Evolutionary conservation across 2,113 vertebrate species (phyloP).

Genomic region (Thamnophis sirtalis): DNA sequence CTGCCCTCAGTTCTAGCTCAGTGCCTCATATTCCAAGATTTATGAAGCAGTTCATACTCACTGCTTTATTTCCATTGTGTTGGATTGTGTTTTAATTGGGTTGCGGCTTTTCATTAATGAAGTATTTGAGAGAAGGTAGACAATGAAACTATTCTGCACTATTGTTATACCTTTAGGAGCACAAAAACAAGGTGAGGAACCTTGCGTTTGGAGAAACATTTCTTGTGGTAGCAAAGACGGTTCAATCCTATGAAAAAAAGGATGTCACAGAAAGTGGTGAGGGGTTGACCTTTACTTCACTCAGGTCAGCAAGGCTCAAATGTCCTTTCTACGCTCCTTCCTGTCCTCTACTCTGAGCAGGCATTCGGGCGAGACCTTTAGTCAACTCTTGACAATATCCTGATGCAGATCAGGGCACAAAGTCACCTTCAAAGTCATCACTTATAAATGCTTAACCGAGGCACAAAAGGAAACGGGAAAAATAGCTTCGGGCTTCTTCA

Average conservation of each 20-base stretch:
- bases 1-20: not conserved
- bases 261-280: not conserved
- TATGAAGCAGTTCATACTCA: not conserved
- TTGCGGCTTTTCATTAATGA: not conserved
- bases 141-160: not conserved
- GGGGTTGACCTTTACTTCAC: not conserved
- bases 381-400: not conserved
- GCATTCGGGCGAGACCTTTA: not conserved
- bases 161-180: not conserved
- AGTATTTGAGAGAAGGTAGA: not conserved
- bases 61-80: not conserved
- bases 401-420: not conserved
- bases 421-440: not conserved
- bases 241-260: not conserved
- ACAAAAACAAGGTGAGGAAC: not conserved
- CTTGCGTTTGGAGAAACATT: not conserved
- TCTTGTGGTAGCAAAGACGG: not conserved
- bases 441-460: not conserved
- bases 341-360: not conserved
- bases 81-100: not conserved
- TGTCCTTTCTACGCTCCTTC: not conserved
- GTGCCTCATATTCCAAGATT: not conserved
- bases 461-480: not conserved
- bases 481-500: not conserved
- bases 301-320: not conserved